A percentile compares a stretch with the other conserved stretches of the same genome.
Evolutionary conservation across 2,113 vertebrate species (phyloP).

Genomic region (Falco punctatus): DNA sequence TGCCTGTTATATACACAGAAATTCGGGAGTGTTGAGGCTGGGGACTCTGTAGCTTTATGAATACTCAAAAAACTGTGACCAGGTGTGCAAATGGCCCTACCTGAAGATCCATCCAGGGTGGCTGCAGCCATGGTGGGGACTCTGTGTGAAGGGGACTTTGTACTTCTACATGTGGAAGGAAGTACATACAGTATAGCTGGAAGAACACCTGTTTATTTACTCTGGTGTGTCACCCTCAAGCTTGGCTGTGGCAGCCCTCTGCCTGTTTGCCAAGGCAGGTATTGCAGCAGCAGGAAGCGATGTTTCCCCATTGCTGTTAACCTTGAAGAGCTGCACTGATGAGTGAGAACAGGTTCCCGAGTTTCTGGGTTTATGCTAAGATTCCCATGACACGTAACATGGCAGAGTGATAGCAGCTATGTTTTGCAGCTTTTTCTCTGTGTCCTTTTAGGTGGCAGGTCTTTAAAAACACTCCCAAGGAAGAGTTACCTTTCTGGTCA

Average conservation of each 20-base stretch:
- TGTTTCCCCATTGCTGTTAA: not conserved
- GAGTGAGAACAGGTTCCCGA: not conserved
- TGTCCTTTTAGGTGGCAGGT: conserved; percentile 83
- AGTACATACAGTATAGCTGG: not conserved
- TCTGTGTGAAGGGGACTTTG: not conserved
- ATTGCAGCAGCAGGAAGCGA: not conserved
- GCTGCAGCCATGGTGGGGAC: not conserved
- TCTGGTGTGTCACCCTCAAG: not conserved
- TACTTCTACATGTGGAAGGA: not conserved
- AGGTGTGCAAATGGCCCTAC: not conserved
- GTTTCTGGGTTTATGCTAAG: not conserved
- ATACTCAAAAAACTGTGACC: not conserved
- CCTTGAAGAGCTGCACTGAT: not conserved
- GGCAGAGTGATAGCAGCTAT: not conserved
- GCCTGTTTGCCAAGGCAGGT: not conserved
- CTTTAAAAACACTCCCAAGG: conserved; percentile 79
- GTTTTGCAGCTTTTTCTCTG: not conserved
- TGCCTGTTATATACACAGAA: not conserved
- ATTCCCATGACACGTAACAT: not conserved
- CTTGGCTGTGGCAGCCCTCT: not conserved
- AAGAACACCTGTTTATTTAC: not conserved
- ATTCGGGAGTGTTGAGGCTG: not conserved
- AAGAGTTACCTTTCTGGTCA: conserved; percentile 86
- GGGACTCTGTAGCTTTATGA: not conserved
- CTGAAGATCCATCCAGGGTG: not conserved